Percentiles rank a stretch among this genome's conserved stretches.
Evolutionary conservation across 2,888 invertebrate genomes (phyloP).

Genomic region (Sclerodermus sp.): DNA sequence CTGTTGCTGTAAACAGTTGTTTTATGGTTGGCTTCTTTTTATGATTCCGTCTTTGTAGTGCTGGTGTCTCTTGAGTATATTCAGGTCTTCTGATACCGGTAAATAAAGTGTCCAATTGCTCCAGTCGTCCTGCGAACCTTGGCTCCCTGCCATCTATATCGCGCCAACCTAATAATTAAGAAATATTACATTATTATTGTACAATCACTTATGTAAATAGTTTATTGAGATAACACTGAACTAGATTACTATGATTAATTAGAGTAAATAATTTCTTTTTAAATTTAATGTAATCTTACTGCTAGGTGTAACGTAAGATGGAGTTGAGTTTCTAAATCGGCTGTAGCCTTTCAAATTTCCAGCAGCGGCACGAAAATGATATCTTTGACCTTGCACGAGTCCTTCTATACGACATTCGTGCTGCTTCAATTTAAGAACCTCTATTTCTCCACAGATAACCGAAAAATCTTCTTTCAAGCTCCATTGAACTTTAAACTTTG

Average conservation of each 20-base stretch:
- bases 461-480: conserved; percentile 83
- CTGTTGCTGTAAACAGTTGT: conserved; percentile 89
- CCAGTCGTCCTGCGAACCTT: conserved; percentile 69
- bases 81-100: conserved; percentile 71
- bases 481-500: conserved; percentile 97
- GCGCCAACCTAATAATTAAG: conserved; percentile 72
- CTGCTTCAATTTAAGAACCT: conserved; percentile 71
- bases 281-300: too few species aligned
- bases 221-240: not conserved
- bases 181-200: too few species aligned
- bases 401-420: conserved; percentile 69
- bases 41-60: conserved; percentile 70
- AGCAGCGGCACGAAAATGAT: conserved; percentile 88
- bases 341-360: conserved; percentile 94
- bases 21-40: conserved; percentile 89
- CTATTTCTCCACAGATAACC: conserved; percentile 76
- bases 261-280: too few species aligned
- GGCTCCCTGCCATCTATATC: conserved; percentile 75
- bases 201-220: too few species aligned
- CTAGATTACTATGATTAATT: not conserved
- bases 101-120: conserved; percentile 75
- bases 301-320: conserved; percentile 85
- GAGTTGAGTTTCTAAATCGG: conserved; percentile 73
- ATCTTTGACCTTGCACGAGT: conserved; percentile 81
- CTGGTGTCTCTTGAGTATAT: conserved; percentile 67